These are phyloP conservation scores for Melanogrammus aeglefinus DNA, from an alignment of 2,797 vertebrate species.

Conservation along the genomic window DNA sequence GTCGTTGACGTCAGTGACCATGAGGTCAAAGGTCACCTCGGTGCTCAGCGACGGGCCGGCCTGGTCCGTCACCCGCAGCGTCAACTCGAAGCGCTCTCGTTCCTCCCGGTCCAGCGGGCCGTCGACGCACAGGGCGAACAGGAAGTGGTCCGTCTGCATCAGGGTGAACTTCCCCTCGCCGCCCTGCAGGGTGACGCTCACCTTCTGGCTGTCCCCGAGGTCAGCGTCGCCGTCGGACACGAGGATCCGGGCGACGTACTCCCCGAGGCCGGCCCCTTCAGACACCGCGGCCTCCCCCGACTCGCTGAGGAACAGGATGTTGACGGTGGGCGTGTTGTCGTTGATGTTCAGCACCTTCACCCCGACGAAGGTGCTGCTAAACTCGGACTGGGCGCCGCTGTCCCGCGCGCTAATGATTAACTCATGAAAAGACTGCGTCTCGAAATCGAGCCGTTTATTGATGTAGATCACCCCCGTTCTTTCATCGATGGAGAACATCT, in stretches of 20 bases:
- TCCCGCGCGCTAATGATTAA: slow-evolving; percentile 83
- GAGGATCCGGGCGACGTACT: slow-evolving; percentile 85
- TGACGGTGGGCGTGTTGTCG: slow-evolving; percentile 84
- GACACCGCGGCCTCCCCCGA: slow-evolving; percentile 77
- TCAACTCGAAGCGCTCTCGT: slow-evolving; percentile 77
- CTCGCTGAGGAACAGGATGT: slow-evolving; percentile 83
- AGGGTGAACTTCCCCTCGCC: slow-evolving; percentile 77
- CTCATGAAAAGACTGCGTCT: slow-evolving; percentile 78
- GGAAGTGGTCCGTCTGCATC: slow-evolving; percentile 69
- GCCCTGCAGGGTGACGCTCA: slow-evolving; percentile 70
- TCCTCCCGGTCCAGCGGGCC: slow-evolving; percentile 80
- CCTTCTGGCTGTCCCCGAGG: slow-evolving; percentile 45
- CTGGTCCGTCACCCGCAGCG: slow-evolving; percentile 76
- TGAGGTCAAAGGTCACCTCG: slow-evolving; percentile 71
- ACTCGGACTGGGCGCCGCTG: slow-evolving; percentile 80
- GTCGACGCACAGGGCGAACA: slow-evolving; percentile 82
- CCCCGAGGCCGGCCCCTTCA: slow-evolving; percentile 77
- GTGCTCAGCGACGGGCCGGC: slow-evolving; percentile 77
- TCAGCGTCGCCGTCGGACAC: slow-evolving; percentile 88
- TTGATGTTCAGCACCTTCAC: slow-evolving; percentile 85
- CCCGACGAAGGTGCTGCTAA: slow-evolving; percentile 78
- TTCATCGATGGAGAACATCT: slow-evolving; percentile 77
- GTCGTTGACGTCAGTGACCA: slow-evolving; percentile 82
- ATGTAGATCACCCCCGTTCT: slow-evolving; percentile 79
- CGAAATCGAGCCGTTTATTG: slow-evolving; percentile 81